These are phyloP conservation scores for Hydrolagus colliei DNA, from an alignment of 2,797 vertebrate genomes.

Conservation along the genomic window DNA sequence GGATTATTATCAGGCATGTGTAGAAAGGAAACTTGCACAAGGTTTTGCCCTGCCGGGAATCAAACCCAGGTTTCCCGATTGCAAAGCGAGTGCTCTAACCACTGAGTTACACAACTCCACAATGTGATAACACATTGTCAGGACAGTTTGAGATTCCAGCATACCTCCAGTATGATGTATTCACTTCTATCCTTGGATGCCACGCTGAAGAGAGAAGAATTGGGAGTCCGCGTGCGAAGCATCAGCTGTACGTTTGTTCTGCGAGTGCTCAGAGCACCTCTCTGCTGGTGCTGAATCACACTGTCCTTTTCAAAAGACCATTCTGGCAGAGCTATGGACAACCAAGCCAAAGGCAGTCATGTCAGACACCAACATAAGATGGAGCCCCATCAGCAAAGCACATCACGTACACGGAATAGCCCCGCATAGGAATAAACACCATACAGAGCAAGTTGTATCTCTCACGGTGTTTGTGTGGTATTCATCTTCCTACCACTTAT, in stretches of 20 bases:
- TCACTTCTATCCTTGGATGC: constrained; percentile 54
- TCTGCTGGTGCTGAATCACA: constrained; percentile 59
- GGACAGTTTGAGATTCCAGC: constrained; percentile 33
- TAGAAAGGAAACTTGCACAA: too few species aligned
- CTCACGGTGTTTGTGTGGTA: not conserved
- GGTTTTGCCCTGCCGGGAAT: too few species aligned
- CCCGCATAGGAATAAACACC: not conserved
- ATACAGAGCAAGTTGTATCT: not conserved
- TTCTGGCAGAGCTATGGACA: constrained; percentile 63
- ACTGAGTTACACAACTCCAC: too few species aligned
- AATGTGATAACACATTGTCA: too few species aligned
- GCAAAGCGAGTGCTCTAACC: too few species aligned
- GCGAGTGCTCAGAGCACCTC: constrained; percentile 52
- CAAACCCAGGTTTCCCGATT: too few species aligned
- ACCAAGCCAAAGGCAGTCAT: not conserved
- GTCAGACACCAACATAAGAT: not conserved
- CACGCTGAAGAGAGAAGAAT: constrained; percentile 63
- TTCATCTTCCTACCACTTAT: too few species aligned
- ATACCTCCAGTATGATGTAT: constrained; percentile 67
- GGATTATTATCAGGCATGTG: too few species aligned
- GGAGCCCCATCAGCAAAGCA: not conserved
- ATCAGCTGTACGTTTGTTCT: constrained; percentile 64
- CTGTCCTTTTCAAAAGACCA: constrained; percentile 72
- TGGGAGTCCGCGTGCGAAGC: constrained; percentile 63
- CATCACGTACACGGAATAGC: not conserved